A percentile compares a stretch with the other conserved stretches of the same genome.
Evolutionary conservation across 2,797 vertebrate genomes (phyloP).

Genomic region (Microctenopoma steveboyesi): DNA sequence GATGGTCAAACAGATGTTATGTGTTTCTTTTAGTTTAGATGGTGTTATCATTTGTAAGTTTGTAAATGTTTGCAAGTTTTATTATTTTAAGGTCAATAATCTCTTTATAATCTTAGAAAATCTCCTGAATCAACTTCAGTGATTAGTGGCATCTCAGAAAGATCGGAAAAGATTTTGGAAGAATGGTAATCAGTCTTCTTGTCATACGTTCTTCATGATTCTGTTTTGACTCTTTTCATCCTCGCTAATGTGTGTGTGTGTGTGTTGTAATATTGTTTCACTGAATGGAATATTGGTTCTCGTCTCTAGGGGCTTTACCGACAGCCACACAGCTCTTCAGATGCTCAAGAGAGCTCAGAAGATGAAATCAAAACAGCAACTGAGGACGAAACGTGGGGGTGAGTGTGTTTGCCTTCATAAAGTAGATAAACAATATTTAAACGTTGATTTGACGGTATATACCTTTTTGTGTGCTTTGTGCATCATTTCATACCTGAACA

Average conservation of each 20-base stretch:
- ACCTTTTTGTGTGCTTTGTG: not conserved
- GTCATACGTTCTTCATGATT: not conserved
- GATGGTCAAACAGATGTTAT: too few relatives aligned
- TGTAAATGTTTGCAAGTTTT: not conserved
- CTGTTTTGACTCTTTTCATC: not conserved
- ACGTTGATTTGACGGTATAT: not conserved
- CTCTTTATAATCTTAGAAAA: constrained; percentile 62
- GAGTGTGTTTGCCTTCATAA: constrained; percentile 44
- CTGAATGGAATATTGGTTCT: not conserved
- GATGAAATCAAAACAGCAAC: constrained; percentile 87
- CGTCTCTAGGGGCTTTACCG: constrained; percentile 88
- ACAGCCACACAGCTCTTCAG: constrained; percentile 87
- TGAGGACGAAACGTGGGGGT: constrained; percentile 80
- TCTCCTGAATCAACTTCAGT: constrained; percentile 65
- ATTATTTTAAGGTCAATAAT: too few relatives aligned
- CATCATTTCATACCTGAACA: constrained; percentile 6
- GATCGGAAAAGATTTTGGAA: constrained; percentile 89
- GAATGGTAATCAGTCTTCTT: constrained; percentile 87
- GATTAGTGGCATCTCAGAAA: constrained; percentile 75
- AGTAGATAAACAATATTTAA: too few relatives aligned
- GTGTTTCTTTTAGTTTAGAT: too few relatives aligned
- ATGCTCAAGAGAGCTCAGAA: constrained; percentile 93
- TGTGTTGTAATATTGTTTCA: not conserved
- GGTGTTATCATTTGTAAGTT: too few relatives aligned
- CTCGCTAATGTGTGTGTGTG: not conserved